Percentiles rank a stretch among this genome's conserved stretches.
Evolutionary conservation across 2,797 vertebrate genomes (phyloP).

Genomic region (Phataginus tricuspis): DNA sequence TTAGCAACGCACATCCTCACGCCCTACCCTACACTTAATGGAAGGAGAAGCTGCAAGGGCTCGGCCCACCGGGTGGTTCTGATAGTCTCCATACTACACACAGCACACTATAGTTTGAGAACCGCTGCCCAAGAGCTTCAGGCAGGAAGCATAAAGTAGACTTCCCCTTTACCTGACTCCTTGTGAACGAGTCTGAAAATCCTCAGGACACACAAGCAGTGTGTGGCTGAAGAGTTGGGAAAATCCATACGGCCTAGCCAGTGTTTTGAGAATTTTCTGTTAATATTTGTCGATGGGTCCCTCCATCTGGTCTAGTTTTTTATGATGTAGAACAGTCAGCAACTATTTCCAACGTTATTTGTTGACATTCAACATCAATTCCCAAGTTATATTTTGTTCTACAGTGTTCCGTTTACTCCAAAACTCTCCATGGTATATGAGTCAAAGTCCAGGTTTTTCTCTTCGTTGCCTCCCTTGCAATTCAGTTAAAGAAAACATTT

Average conservation of each 20-base stretch:
- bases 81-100: no score
- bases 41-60: not conserved
- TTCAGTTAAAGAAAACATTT: not conserved
- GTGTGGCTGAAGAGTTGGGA: not conserved
- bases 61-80: not conserved
- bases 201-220: not conserved
- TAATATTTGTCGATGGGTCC: not conserved
- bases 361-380: not conserved
- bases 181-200: not conserved
- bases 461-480: not conserved
- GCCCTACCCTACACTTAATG: no score
- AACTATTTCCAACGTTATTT: not conserved
- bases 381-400: not conserved
- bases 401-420: not conserved
- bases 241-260: not conserved
- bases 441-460: not conserved
- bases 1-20: not conserved
- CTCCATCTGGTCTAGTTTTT: not conserved
- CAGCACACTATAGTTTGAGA: not conserved
- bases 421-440: not conserved
- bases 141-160: accelerated
- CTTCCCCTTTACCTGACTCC: not conserved
- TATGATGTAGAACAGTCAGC: not conserved
- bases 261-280: not conserved
- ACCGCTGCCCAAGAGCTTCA: not conserved